Base-by-base conservation (phyloP, 2,113 vertebrate species). In the Peromyscus polionotus region DNA sequence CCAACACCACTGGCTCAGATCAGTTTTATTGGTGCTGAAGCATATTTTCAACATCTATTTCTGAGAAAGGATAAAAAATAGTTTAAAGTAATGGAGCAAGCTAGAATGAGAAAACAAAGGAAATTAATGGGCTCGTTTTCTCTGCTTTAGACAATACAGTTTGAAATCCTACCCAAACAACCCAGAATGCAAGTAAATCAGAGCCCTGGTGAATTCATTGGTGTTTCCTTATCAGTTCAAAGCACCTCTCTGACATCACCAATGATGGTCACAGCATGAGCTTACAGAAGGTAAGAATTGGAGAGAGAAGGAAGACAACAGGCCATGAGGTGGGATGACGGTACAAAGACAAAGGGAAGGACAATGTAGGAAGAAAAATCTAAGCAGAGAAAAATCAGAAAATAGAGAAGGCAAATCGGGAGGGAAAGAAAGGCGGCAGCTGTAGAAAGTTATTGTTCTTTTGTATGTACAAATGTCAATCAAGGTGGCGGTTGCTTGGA, bases 21-120 rank as follows among this genome's bases (percentile, higher is more conserved):
- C 97, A 91, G 91, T 97, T 91, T 93, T 91, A 90, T 73, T 73
- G 31, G 73, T 94, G 73, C 67, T 51, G 65, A 94, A 90, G 70
- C 28, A 48, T 97, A 83, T 95, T 95, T 96, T 95, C 72, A 90
- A 97, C 91, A 81, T 95, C 96, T 95, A 77, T 94, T 96, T 94
- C 59, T 33, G 59, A 94, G 87, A 88, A 81, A 39, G 65, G 31
- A 67, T 39, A 73, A 28, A n/a, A 83, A 57, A 76, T 75, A 48
- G 13, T 65, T 94, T 88, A 51, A 94, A 95, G 88, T 96, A 96
- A 80, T 61, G 94, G 57, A 93, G 86, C 42, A 91, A 89, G 31
- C n/a, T 89, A 63, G 81, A 96, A 92, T 95, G 83, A 95, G 86
- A 98, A 81, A 84, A 16, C 84, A 90, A 31, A 80, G 33, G 97